A percentile compares a stretch with the other conserved stretches of the same genome.
Conservation (phyloP, 2,797 vertebrate species). For the Lepidocolaptes lacrymiger region DNA sequence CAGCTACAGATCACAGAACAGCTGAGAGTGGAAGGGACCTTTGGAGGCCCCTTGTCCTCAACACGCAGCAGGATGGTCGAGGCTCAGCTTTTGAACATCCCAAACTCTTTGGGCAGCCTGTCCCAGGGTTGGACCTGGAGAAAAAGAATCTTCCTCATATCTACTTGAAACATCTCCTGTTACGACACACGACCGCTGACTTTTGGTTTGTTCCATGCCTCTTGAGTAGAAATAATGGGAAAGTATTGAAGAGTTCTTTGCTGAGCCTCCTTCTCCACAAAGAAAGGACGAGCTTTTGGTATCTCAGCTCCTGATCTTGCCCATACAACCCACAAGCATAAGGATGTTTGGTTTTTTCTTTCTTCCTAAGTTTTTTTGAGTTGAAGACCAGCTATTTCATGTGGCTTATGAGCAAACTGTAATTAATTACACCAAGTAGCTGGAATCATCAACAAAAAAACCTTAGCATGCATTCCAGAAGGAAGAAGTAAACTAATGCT, state of each 20-base stretch:
- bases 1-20: neutral
- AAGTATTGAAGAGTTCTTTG: neutral
- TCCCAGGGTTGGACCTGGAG: neutral
- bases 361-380: neutral
- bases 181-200: neutral
- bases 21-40: neutral
- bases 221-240: neutral
- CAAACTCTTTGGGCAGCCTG: neutral
- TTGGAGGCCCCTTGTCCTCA: neutral
- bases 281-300: neutral
- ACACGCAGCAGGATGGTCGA: neutral
- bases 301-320: neutral
- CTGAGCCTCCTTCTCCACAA: neutral
- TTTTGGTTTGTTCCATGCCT: neutral
- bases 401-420: conserved; percentile 16
- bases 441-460: conserved; percentile 11
- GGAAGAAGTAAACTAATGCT: neutral
- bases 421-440: neutral
- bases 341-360: neutral
- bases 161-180: neutral
- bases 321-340: neutral
- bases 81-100: neutral
- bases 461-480: neutral
- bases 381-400: neutral
- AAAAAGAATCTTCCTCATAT: neutral